Percentiles rank a stretch among this genome's conserved stretches.
These are phyloP conservation scores for Gymnocypris eckloni DNA, from an alignment of 2,797 vertebrate genomes.

Conservation along the genomic window DNA sequence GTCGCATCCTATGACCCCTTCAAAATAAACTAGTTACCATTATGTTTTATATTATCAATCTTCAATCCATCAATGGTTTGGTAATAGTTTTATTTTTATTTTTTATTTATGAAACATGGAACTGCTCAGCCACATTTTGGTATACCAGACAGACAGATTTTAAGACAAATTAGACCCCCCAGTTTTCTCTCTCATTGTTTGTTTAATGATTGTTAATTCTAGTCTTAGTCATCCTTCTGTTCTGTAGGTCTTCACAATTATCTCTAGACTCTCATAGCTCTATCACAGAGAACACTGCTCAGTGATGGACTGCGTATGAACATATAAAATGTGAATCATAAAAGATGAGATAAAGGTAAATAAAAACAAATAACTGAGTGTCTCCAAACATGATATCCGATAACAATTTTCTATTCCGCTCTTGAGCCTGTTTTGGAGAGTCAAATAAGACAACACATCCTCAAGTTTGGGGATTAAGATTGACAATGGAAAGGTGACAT, in stretches of 20 bases:
- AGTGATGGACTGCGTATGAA: no score
- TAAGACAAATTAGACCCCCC: no score
- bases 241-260: neutral
- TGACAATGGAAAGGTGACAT: conserved; percentile 21
- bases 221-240: conserved; percentile 29
- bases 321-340: neutral
- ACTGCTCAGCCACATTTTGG: neutral
- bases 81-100: neutral
- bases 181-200: no score
- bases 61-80: neutral
- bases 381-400: neutral
- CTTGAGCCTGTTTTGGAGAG: neutral
- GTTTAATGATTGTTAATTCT: neutral
- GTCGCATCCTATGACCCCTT: no score
- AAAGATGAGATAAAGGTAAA: conserved; percentile 10
- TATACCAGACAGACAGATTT: neutral
- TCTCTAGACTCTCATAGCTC: neutral
- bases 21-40: neutral
- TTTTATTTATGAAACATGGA: neutral
- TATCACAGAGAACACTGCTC: conserved; percentile 3
- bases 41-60: neutral
- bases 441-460: neutral
- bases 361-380: neutral
- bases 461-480: neutral
- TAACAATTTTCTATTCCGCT: neutral